phyloP scores from a whole-genome alignment of 2,113 vertebrate species.

The Prochilodus magdalenae region DNA sequence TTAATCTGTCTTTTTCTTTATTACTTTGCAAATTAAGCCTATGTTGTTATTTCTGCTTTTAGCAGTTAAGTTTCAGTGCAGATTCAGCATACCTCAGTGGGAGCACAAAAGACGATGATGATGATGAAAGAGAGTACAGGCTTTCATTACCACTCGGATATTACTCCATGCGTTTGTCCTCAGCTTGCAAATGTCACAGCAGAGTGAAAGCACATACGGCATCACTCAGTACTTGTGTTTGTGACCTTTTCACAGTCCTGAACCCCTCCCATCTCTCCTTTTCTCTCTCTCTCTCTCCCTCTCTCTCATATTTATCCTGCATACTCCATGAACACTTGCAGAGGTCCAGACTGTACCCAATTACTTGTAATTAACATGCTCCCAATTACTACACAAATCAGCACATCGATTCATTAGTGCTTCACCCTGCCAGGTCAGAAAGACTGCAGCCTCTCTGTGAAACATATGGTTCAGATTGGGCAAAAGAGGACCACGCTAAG shows the following conservation, averaged over 20 bases:
- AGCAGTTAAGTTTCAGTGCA: background rate
- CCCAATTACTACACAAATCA: constrained; percentile 24
- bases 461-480: constrained; percentile 8
- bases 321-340: background rate
- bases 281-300: constrained; percentile 21
- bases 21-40: too few species aligned
- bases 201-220: constrained; percentile 25
- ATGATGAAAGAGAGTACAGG: constrained; percentile 13
- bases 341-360: background rate
- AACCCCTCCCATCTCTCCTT: background rate
- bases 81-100: background rate
- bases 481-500: background rate
- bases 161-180: constrained; percentile 18
- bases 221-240: background rate
- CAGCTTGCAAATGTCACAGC: constrained; percentile 30
- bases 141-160: constrained; percentile 6
- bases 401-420: constrained; percentile 22
- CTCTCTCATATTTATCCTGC: constrained; percentile 5
- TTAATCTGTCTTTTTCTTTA: too few species aligned
- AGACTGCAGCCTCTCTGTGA: background rate
- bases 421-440: constrained; percentile 5
- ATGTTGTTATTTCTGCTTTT: background rate
- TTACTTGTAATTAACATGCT: constrained; percentile 30
- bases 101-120: background rate
- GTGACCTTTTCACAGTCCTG: background rate